Conservation (phyloP, 2,113 vertebrate genomes). For the Apteryx mantelli region DNA sequence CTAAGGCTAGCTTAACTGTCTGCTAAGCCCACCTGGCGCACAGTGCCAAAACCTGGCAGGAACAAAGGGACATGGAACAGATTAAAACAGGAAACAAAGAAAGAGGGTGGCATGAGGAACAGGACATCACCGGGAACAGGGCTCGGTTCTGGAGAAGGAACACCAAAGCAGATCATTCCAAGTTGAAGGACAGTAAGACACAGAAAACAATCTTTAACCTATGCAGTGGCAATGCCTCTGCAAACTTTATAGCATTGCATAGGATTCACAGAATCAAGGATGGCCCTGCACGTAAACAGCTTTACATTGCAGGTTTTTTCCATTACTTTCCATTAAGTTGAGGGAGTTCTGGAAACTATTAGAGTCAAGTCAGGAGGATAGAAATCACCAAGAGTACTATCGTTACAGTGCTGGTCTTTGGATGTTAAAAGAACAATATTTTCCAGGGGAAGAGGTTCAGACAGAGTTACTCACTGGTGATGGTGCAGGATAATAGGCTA, state of each 20-base stretch:
- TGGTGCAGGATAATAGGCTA: neutral
- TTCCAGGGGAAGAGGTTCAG: slow-evolving; percentile 35
- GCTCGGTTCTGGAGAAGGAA: neutral
- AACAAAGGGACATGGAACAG: neutral
- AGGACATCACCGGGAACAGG: neutral
- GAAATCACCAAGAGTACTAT: neutral
- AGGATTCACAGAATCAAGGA: neutral
- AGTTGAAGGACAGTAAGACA: neutral
- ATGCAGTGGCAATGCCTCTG: neutral
- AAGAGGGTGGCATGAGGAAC: neutral
- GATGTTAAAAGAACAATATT: neutral
- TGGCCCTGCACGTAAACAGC: neutral
- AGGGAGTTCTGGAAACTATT: neutral
- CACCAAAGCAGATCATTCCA: neutral
- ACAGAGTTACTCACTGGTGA: slow-evolving; percentile 24
- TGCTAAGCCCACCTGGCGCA: neutral
- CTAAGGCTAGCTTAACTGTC: neutral
- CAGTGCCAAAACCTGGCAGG: neutral
- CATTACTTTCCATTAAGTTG: neutral
- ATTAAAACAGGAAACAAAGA: neutral
- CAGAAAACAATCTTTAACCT: neutral
- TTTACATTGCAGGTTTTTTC: neutral
- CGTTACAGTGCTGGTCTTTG: neutral
- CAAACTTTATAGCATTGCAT: neutral
- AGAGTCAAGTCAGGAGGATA: neutral